Base-by-base conservation (phyloP, 1,140 invertebrate species). In the Caerostris extrusa region DNA sequence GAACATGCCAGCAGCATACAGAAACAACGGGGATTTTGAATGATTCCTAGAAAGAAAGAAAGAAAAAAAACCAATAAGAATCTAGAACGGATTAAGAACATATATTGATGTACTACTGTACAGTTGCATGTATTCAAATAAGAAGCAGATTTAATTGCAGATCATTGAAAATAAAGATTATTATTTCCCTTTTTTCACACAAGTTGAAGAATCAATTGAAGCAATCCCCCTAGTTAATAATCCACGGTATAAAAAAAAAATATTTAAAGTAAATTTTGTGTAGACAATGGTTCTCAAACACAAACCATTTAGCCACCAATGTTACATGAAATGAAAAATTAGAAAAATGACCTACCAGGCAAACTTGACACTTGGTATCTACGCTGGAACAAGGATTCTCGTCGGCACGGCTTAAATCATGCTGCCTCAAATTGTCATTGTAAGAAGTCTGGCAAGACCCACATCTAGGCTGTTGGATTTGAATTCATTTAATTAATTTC, bases 1-100 rank as follows among this genome's bases (percentile, higher is more conserved):
- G 98, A 0, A 99, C 98, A 96, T 99, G 98, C 98, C 98, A 99
- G 96, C 98, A 99, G 95, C 98, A 98, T 69, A 98, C 97, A 0
- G 98, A 99, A n/a, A 98, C 98, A 10, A 99, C 97, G n/a, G 98
- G 98, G 92, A 98, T 98, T 81, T 97, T 97, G 95, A 98, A 98
- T 14, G 96, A 96, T 94, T 97, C 97, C 96, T 98, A 97, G 96
- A 98, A 98, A 91, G 98, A 86, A 81, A 69, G 10, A 87, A 12
- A 81, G 82, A 19, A 7, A 56, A 85, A 34, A 34, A 34, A 34
- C 34, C 34, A 34, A 2, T 34, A 1, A 34, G 34, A 34, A 34
- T 34, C 34, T 34, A 34, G 34, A 34, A 34, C 34, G 34, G 34
- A 34, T 34, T 34, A 34, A 34, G 34, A 34, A 34, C 34, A 34